A percentile compares a stretch with the other conserved stretches of the same genome.
Evolutionary conservation across 2,113 vertebrate species (phyloP).

Genomic region (Heliornis fulica): DNA sequence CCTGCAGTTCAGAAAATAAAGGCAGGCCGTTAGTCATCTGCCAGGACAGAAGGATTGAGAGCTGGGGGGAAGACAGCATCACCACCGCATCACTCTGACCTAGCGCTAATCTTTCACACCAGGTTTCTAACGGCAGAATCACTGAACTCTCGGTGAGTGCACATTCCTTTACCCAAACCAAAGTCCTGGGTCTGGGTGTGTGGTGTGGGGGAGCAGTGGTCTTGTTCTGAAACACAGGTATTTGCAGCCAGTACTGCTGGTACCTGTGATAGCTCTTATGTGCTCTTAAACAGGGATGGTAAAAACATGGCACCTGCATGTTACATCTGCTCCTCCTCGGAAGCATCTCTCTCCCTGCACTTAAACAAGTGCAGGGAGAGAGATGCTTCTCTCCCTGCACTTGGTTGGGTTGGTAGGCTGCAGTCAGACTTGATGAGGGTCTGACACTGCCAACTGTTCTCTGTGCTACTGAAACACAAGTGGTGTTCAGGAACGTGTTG

Average conservation of each 20-base stretch:
- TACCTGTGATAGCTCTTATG: neutral
- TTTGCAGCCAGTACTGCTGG: neutral
- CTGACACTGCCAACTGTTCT: neutral
- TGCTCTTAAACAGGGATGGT: neutral
- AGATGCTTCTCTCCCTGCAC: neutral
- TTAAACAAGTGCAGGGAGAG: too few relatives aligned
- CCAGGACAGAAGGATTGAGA: too few relatives aligned
- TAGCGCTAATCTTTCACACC: neutral
- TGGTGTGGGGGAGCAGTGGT: neutral
- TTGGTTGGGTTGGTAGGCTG: neutral
- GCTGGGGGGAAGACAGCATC: too few relatives aligned
- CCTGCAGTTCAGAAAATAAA: constrained; percentile 1
- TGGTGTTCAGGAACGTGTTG: neutral
- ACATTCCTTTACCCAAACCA: neutral
- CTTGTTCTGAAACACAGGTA: neutral
- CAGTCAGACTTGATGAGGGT: neutral
- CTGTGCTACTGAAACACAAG: neutral
- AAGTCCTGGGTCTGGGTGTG: neutral
- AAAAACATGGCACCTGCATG: neutral
- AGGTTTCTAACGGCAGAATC: too few relatives aligned
- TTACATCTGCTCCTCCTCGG: neutral
- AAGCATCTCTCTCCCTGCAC: neutral
- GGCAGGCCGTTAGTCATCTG: neutral
- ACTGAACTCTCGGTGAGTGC: too few relatives aligned
- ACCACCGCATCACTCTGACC: neutral